These are phyloP conservation scores for Chitala chitala DNA, from an alignment of 2,113 vertebrate species.

Conservation along the genomic window DNA sequence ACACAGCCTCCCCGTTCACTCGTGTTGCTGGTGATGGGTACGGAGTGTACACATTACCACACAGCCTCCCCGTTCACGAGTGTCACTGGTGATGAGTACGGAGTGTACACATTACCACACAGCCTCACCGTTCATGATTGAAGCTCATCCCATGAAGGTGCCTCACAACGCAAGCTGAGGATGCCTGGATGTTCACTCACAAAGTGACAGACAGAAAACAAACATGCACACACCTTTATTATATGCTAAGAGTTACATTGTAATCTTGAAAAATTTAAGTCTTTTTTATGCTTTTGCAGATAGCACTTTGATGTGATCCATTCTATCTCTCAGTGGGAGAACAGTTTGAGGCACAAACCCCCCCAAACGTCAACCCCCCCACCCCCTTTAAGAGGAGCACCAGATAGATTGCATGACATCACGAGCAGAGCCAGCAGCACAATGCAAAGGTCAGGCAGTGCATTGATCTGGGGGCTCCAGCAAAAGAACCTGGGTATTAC, in stretches of 20 bases:
- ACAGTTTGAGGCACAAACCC: constrained; percentile 59
- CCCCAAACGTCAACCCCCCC: constrained; percentile 51
- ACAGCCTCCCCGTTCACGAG: no score
- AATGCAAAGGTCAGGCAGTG: constrained; percentile 66
- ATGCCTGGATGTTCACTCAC: neutral
- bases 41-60: no score
- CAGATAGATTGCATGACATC: constrained; percentile 68
- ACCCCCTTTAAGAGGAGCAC: constrained; percentile 56
- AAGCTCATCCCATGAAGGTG: no score
- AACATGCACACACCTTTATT: neutral
- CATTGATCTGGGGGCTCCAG: constrained; percentile 68
- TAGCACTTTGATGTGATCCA: constrained; percentile 58
- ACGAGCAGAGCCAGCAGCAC: constrained; percentile 58
- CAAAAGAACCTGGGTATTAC: constrained; percentile 62
- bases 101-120: neutral
- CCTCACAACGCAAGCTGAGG: no score
- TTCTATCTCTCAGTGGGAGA: constrained; percentile 62
- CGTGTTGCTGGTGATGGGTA: no score
- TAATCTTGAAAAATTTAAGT: constrained; percentile 54
- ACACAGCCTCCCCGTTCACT: no score
- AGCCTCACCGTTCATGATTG: no score
- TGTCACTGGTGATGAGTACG: no score
- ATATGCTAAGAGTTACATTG: constrained; percentile 30
- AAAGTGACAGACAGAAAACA: constrained; percentile 1
- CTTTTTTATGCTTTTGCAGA: constrained; percentile 59